Evolutionary conservation across 2,113 vertebrate genomes (phyloP).

Genomic region (Arvicanthis niloticus): DNA sequence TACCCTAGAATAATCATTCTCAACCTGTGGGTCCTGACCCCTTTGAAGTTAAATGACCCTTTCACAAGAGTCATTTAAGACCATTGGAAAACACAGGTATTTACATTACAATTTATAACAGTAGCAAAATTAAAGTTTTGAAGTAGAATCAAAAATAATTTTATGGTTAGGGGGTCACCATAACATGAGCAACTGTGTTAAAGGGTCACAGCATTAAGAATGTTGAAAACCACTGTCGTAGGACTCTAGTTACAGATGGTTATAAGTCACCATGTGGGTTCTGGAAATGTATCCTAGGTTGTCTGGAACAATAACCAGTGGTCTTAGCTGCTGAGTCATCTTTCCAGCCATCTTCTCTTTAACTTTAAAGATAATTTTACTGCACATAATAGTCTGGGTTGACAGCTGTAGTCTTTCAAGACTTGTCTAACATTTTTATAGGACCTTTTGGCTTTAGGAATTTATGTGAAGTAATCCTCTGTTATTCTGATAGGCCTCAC

Average conservation of each 20-base stretch:
- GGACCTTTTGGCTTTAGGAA: neutral
- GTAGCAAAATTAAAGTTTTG: no score
- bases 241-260: neutral
- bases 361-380: neutral
- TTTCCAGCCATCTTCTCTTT: neutral
- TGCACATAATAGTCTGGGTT: neutral
- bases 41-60: no score
- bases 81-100: no score
- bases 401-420: neutral
- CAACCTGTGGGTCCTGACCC: no score
- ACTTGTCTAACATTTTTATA: neutral
- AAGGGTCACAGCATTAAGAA: no score
- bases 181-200: no score
- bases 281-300: neutral
- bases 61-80: no score
- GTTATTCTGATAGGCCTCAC: neutral
- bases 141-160: no score
- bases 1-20: no score
- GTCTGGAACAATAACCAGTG: neutral
- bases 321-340: neutral
- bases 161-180: no score
- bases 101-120: no score
- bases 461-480: neutral
- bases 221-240: neutral
- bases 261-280: neutral